Evolutionary conservation across 2,797 vertebrate species (phyloP), one percentile per base, ranked within the genome.

Genomic region (Pseudochromis fuscus): DNA sequence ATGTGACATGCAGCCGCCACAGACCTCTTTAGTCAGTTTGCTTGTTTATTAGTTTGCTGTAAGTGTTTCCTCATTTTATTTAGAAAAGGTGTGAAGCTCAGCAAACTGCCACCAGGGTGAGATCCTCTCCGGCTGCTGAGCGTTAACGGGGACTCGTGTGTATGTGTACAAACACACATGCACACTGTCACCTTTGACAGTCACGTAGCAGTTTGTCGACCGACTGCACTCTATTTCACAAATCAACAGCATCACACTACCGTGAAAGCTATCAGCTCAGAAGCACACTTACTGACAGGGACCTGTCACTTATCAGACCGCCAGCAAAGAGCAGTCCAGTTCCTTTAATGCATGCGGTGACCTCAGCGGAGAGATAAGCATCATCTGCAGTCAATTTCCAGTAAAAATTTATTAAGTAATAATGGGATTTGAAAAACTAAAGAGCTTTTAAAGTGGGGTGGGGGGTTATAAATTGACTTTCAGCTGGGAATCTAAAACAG

Each of bases 61-160:
- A 45, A 77, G 75, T 62, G 75, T 80, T 92, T 92, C 89, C 87
- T 90, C 85, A 87, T 92, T 93, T 85, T 63, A 88, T 83, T 87
- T 58, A 62, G 63, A 69, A 82, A 37, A 89, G 81, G 87, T 91
- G 91, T 88, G 80, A 85, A 79, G 63, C 79, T 74, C 51, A 60
- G 79, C 57, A 35, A 64, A 66, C 75, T 84, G 63, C 80, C 88
- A 89, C 88, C 79, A 55, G 70, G 79, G 87, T 88, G 87, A 83
- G 86, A 92, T 66, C 65, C 59, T 62, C 65, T 61, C 80, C 66
- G 62, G 53, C 79, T 59, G 66, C 71, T 77, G 21, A 23, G 61
- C 44, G n/a, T 31, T 81, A 85, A 87, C 49, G 59, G 67, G 24
- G 58, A 21, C 42, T 67, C 40, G 50, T 66, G 50, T 68, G 78